Evolutionary conservation across 1,140 invertebrate species (phyloP).

Genomic region (Drosophila cardini): DNA sequence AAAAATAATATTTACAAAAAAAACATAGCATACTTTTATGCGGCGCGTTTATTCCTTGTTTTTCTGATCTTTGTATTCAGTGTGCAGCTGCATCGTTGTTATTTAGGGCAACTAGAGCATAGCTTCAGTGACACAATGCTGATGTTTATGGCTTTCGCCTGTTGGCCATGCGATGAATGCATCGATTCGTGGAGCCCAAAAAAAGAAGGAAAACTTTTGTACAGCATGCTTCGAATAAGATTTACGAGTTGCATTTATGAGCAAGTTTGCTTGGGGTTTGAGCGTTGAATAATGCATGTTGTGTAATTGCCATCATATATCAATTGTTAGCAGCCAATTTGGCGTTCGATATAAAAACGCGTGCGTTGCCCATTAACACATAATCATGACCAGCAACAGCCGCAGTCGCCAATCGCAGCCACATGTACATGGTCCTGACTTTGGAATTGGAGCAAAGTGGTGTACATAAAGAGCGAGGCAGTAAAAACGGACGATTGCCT

Average conservation of each 20-base stretch:
- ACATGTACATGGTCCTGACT: neutral
- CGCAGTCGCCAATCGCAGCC: neutral
- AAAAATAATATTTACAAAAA: too few species aligned
- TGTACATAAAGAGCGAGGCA: slow-evolving; percentile 34
- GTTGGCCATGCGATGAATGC: slow-evolving; percentile 40
- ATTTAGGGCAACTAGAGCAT: slow-evolving; percentile 26
- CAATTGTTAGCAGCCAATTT: slow-evolving; percentile 83
- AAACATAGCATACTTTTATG: too few species aligned
- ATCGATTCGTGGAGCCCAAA: slow-evolving; percentile 37
- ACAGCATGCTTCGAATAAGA: slow-evolving; percentile 56
- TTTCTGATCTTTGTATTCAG: neutral
- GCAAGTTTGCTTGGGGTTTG: slow-evolving; percentile 47
- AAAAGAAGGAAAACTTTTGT: slow-evolving; percentile 58
- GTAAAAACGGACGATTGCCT: slow-evolving; percentile 33
- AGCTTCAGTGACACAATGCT: slow-evolving; percentile 24
- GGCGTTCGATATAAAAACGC: slow-evolving; percentile 77
- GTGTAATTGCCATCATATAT: slow-evolving; percentile 77
- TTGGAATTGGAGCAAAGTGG: slow-evolving; percentile 16
- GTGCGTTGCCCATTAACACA: slow-evolving; percentile 74
- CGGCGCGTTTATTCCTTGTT: neutral
- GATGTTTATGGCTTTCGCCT: slow-evolving; percentile 54
- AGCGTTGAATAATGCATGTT: slow-evolving; percentile 65
- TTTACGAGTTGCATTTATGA: slow-evolving; percentile 78
- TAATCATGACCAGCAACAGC: slow-evolving; percentile 58
- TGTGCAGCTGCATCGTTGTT: slow-evolving; percentile 13